Conservation (phyloP, 2,888 invertebrate genomes). For the Mythimna albipuncta region DNA sequence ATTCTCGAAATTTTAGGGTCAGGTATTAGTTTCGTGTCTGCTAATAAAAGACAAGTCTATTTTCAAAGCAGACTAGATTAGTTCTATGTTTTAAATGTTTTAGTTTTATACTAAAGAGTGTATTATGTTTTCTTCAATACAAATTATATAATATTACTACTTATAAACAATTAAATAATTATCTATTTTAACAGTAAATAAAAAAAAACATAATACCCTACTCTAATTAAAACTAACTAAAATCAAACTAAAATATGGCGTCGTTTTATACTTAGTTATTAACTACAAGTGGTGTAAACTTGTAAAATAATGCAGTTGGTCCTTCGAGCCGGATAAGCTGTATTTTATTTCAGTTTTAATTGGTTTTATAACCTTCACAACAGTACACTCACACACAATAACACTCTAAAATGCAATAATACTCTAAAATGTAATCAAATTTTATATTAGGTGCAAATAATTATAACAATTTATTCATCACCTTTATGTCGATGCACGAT, state of each 20-base stretch:
- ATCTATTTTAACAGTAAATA: too few species aligned
- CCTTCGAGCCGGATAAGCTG: slow-evolving; percentile 1
- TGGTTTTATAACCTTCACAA: too few species aligned
- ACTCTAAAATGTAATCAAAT: neutral
- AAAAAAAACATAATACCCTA: too few species aligned
- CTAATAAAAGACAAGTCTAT: neutral
- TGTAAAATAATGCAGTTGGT: neutral
- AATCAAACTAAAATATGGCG: too few species aligned
- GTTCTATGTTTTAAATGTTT: neutral
- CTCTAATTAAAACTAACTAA: too few species aligned
- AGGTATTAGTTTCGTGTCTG: neutral
- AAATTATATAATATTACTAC: too few species aligned
- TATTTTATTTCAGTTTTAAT: too few species aligned
- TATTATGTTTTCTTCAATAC: too few species aligned
- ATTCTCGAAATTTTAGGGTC: slow-evolving; percentile 3
- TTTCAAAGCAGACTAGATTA: neutral
- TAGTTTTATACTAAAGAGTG: too few species aligned
- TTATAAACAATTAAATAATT: too few species aligned
- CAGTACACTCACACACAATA: neutral
- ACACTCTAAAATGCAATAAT: neutral
- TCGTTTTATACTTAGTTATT: too few species aligned
- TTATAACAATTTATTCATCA: neutral
- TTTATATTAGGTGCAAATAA: neutral
- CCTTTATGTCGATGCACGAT: neutral
- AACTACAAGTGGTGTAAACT: neutral